A percentile compares a stretch with the other conserved stretches of the same genome.
Evolutionary conservation across 2,888 invertebrate genomes (phyloP).

Genomic region (Dicranocentrus wangi): DNA sequence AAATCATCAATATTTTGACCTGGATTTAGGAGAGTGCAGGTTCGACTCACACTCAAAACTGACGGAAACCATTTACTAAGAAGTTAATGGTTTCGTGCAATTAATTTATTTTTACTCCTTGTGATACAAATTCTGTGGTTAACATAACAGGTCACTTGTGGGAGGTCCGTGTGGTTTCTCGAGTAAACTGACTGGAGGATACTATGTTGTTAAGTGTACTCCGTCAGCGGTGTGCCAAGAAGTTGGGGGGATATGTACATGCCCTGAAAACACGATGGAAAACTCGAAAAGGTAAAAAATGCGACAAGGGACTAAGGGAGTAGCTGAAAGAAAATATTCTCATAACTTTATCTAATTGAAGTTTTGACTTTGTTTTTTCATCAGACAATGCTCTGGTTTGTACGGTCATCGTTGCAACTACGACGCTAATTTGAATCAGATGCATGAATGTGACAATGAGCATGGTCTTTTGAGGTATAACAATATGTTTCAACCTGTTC

Average conservation of each 20-base stretch:
- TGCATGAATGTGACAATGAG: conserved; percentile 14
- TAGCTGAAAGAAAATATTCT: too few relatives aligned
- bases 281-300: not conserved
- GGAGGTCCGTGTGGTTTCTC: conserved; percentile 1
- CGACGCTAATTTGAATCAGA: conserved; percentile 7
- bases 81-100: too few relatives aligned
- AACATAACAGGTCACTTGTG: not conserved
- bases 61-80: too few relatives aligned
- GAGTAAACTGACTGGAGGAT: not conserved
- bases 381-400: not conserved
- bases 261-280: not conserved
- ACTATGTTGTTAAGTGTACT: conserved; percentile 5
- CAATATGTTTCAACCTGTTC: too few relatives aligned
- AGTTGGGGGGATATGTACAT: not conserved
- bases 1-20: conserved; percentile 11
- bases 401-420: conserved; percentile 7
- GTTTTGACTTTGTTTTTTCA: too few relatives aligned
- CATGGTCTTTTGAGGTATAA: not conserved
- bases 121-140: too few relatives aligned
- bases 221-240: not conserved
- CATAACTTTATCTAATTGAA: too few relatives aligned
- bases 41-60: not conserved
- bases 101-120: too few relatives aligned
- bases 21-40: not conserved
- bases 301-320: too few relatives aligned